phyloP scores from a whole-genome alignment of 2,888 invertebrate species.

The Operophtera brumata region DNA sequence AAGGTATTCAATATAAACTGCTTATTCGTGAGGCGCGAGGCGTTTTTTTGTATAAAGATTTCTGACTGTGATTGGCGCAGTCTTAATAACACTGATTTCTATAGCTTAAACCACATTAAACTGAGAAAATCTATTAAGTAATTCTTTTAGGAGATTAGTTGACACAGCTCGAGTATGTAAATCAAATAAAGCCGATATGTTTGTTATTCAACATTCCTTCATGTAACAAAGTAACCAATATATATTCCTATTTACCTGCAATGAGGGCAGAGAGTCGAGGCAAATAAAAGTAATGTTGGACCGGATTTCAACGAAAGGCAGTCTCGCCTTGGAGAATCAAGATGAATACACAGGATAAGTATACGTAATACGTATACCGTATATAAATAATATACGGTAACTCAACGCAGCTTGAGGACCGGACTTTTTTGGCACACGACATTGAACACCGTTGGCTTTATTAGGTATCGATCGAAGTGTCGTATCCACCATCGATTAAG shows the following conservation, averaged over 20 bases:
- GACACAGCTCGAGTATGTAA: neutral
- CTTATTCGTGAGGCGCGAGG: too few species aligned
- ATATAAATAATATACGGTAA: conserved; percentile 38
- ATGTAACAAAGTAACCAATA: conserved; percentile 26
- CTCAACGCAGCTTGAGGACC: conserved; percentile 39
- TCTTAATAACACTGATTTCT: too few species aligned
- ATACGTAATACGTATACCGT: conserved; percentile 9
- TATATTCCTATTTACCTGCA: conserved; percentile 37
- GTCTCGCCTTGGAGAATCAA: conserved; percentile 54
- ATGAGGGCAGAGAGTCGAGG: conserved; percentile 40
- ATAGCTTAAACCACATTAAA: too few species aligned
- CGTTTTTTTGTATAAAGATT: too few species aligned
- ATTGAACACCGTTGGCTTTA: conserved; percentile 54
- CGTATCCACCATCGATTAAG: conserved; percentile 42
- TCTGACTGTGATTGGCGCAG: too few species aligned
- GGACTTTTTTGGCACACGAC: conserved; percentile 61
- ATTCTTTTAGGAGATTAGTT: neutral
- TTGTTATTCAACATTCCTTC: conserved; percentile 16
- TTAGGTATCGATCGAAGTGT: conserved; percentile 45
- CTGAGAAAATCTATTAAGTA: neutral
- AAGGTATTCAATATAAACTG: too few species aligned
- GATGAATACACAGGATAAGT: conserved; percentile 27
- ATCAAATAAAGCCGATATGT: conserved; percentile 12
- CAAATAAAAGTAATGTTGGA: conserved; percentile 50
- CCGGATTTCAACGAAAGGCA: conserved; percentile 59